A percentile compares a stretch with the other conserved stretches of the same genome.
These are phyloP conservation scores for Camponotus pennsylvanicus DNA, from an alignment of 1,140 invertebrate species.

Conservation along the genomic window DNA sequence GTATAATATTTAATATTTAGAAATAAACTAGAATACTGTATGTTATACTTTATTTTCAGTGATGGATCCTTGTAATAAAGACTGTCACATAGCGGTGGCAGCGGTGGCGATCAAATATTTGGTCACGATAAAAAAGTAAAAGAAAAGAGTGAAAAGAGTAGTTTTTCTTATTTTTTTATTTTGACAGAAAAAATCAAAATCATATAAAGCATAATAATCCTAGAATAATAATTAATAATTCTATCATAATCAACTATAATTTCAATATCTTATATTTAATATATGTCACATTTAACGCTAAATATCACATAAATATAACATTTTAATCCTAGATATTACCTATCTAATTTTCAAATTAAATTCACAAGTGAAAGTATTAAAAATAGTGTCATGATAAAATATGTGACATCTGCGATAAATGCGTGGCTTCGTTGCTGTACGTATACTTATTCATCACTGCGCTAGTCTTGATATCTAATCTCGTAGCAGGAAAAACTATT, in stretches of 20 bases:
- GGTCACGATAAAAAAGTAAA: no score
- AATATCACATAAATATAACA: not conserved
- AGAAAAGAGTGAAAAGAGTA: no score
- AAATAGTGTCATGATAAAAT: slow-evolving; percentile 6
- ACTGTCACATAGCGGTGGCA: no score
- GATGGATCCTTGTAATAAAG: no score
- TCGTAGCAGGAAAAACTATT: slow-evolving; percentile 40
- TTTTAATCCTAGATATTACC: not conserved
- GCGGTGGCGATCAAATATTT: no score
- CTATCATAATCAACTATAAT: not conserved
- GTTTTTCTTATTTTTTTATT: not conserved
- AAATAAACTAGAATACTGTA: no score
- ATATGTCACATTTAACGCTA: not conserved
- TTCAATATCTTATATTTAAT: not conserved
- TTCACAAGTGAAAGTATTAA: not conserved
- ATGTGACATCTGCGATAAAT: not conserved
- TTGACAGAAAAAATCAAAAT: not conserved
- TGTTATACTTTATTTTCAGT: no score
- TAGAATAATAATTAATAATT: no score
- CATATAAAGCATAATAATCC: not conserved
- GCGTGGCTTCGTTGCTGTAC: not conserved
- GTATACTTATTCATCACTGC: not conserved
- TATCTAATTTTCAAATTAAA: not conserved
- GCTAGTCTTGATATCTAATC: slow-evolving; percentile 53
- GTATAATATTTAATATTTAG: no score